A percentile compares a stretch with the other conserved stretches of the same genome.
Conservation (phyloP, 53 echinoderm and acorn worm species). For the Antedon mediterranea region DNA sequence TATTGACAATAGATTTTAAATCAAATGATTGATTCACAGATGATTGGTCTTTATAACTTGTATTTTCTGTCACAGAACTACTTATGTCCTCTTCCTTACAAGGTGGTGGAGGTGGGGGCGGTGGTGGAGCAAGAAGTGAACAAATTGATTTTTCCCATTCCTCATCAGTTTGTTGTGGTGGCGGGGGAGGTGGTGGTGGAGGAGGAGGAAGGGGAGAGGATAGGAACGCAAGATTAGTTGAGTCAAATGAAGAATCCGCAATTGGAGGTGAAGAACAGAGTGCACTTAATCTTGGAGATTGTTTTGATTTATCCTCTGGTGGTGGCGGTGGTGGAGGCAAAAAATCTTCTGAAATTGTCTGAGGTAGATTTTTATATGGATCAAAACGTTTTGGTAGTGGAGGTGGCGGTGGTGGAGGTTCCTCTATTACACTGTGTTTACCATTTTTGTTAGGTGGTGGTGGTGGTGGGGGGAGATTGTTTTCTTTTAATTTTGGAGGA, state of each 20-base stretch:
- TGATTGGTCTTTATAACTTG: background rate
- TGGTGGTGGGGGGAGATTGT: background rate
- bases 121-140: background rate
- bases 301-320: background rate
- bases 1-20: background rate
- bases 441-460: background rate
- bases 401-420: background rate
- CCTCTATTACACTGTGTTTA: background rate
- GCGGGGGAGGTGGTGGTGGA: too few species aligned
- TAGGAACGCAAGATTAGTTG: background rate
- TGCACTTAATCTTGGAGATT: background rate
- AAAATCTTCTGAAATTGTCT: background rate
- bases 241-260: background rate
- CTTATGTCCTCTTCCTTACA: slow-evolving; percentile 6
- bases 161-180: background rate
- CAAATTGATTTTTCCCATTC: background rate
- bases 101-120: background rate
- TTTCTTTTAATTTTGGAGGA: background rate
- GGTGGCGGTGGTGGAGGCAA: background rate
- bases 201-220: slow-evolving; percentile 14
- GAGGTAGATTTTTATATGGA: background rate
- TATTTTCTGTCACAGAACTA: background rate
- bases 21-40: background rate
- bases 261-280: background rate
- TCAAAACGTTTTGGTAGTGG: background rate